phyloP scores from a whole-genome alignment of 2,113 vertebrate species.

The Gavia stellata region DNA sequence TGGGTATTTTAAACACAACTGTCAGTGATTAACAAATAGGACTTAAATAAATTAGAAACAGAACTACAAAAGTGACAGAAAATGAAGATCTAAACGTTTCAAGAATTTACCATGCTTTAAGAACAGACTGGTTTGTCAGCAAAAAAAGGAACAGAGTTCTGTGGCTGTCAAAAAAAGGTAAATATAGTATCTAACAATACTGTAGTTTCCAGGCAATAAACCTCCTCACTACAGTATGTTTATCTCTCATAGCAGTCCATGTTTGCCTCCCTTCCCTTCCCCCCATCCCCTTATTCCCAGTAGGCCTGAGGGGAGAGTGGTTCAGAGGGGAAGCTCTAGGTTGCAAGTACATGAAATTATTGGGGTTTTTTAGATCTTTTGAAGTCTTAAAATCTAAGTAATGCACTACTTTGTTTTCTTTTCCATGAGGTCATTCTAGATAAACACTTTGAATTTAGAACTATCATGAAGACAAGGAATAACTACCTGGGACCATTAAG shows the following conservation, averaged over 20 bases:
- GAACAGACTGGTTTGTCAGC: background rate
- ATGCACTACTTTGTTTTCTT: background rate
- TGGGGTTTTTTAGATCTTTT: background rate
- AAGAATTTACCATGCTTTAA: background rate
- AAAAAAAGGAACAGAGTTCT: background rate
- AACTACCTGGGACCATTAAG: background rate
- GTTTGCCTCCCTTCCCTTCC: background rate
- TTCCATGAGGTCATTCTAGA: background rate
- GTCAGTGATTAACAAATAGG: background rate
- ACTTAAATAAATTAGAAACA: background rate
- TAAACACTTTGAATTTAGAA: background rate
- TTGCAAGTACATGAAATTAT: background rate
- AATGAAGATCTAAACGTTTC: background rate
- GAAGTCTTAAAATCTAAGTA: background rate
- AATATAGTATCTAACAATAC: background rate
- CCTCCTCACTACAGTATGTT: background rate
- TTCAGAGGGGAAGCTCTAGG: background rate
- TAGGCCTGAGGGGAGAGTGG: background rate
- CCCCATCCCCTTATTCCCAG: background rate
- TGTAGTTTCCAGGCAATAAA: constrained; percentile 25
- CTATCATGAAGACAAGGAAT: background rate
- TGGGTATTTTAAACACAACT: background rate
- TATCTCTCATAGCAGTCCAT: background rate
- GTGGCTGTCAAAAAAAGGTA: constrained; percentile 5
- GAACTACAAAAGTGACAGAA: background rate